Evolutionary conservation across 2,888 invertebrate species (phyloP).

Genomic region (Scaeva pyrastri): DNA sequence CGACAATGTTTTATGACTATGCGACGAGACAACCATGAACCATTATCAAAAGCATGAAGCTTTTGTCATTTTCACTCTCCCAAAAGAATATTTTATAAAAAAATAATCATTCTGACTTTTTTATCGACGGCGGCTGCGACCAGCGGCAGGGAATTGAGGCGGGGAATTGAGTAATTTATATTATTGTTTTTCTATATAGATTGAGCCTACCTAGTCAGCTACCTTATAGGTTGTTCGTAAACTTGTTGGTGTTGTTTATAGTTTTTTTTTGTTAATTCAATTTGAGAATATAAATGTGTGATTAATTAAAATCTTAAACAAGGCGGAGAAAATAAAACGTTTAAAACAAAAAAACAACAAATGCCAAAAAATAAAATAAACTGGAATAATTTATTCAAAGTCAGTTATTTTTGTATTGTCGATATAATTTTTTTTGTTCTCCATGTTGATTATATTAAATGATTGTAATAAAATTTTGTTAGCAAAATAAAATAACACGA

Average conservation of each 20-base stretch:
- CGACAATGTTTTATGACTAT: constrained; percentile 2
- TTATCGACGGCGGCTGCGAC: background rate
- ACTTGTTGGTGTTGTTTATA: constrained; percentile 20
- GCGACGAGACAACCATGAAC: constrained; percentile 31
- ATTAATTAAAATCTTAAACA: constrained; percentile 72
- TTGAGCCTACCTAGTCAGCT: background rate
- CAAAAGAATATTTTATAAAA: constrained; percentile 14
- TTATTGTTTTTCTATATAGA: background rate
- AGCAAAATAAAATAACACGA: constrained; percentile 55
- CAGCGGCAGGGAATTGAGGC: too few relatives aligned
- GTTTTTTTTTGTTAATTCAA: constrained; percentile 6
- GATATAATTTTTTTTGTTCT: constrained; percentile 62
- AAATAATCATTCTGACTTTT: constrained; percentile 38
- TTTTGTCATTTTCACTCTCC: constrained; percentile 54
- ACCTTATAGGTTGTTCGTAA: constrained; percentile 41
- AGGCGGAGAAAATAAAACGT: constrained; percentile 64
- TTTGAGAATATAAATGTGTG: constrained; percentile 45
- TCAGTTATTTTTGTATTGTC: constrained; percentile 30
- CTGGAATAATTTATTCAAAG: constrained; percentile 69
- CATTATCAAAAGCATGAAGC: constrained; percentile 45
- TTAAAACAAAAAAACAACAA: constrained; percentile 49
- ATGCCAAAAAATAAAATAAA: constrained; percentile 16
- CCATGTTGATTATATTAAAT: constrained; percentile 54
- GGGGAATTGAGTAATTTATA: constrained; percentile 34
- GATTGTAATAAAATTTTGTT: constrained; percentile 62